Base-by-base conservation (phyloP, 2,113 vertebrate species). In the Eurypyga helias region DNA sequence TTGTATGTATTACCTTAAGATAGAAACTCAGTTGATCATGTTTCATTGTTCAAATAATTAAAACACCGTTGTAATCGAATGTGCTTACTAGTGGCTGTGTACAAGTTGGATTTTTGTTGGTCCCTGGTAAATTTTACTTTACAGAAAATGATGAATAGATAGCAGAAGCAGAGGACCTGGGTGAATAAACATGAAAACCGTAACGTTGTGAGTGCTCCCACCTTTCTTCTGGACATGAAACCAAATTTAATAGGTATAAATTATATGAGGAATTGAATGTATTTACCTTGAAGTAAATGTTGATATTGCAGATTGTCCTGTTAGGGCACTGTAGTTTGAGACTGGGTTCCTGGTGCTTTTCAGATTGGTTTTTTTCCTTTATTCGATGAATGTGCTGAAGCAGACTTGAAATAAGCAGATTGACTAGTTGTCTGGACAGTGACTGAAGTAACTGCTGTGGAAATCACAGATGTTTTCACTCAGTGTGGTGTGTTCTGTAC, bases 121-220 rank as follows among this genome's bases (percentile, higher is more conserved):
- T 51, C 12, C 34, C 49, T 72, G 18, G 25, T 69, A 52, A 70
- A 26, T 4, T 52, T 83, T 7, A 18, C 13, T 57, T 87, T 48
- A 36, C 6, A 90, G 69, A 48, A 38, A 34, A 64, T n/a, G 52
- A 28, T 60, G 33, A 36, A 36, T 28, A 83, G 28, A 76, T 18
- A 48, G 4, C 18, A 64, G 55, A 25, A 77, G 14, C 36, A 29
- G 13, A 78, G 51, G 11, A 17, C 9, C 57, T 73, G 49, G 29
- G 48, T 66, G 26, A 54, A 66, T 0, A 0, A 71, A n/a, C 0
- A 2, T 4, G 7, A 64, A 66, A 87, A 10, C 7, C 10, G 5
- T 34, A 45, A 71, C 5, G 1, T 2, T 60, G 8, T 11, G 21
- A 60, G 20, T 28, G 23, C 7, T 75, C 20, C 26, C 29, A 38